A percentile compares a stretch with the other conserved stretches of the same genome.
Evolutionary conservation across 2,797 vertebrate species (phyloP).

Genomic region (Hypotaenidia okinawae): DNA sequence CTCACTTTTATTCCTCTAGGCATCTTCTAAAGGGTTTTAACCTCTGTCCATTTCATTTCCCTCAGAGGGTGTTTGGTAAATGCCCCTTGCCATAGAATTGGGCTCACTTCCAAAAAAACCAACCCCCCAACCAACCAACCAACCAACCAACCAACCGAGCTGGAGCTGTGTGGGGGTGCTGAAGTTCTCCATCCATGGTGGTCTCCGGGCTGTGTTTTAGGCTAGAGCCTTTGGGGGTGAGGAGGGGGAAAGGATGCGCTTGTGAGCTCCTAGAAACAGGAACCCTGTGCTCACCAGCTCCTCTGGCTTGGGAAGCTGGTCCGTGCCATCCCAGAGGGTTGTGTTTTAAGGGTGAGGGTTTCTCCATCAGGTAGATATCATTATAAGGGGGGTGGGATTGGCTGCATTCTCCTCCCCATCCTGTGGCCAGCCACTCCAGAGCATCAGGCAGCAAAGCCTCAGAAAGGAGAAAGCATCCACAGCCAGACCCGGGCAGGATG

Average conservation of each 20-base stretch:
- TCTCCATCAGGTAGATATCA: background rate
- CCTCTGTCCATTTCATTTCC: background rate
- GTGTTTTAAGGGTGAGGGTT: background rate
- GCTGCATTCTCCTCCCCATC: background rate
- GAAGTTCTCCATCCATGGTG: background rate
- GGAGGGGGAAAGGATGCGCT: background rate
- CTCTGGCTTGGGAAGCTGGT: background rate
- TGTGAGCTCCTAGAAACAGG: background rate
- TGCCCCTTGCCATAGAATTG: background rate
- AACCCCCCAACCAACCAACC: too few relatives aligned
- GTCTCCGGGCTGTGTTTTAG: background rate
- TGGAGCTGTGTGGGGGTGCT: background rate
- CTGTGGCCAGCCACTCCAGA: background rate
- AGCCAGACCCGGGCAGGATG: background rate
- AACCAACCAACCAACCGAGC: background rate
- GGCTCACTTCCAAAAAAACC: background rate
- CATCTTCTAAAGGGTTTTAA: background rate
- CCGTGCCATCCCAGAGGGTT: background rate
- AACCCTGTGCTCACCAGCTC: accelerated
- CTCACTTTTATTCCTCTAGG: background rate
- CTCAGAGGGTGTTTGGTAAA: background rate
- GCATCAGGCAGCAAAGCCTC: background rate
- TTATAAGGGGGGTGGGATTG: background rate
- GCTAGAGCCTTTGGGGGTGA: background rate
- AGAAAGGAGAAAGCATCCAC: accelerated